phyloP scores from a whole-genome alignment of 2,888 invertebrate genomes.

The Brenthis daphne region DNA sequence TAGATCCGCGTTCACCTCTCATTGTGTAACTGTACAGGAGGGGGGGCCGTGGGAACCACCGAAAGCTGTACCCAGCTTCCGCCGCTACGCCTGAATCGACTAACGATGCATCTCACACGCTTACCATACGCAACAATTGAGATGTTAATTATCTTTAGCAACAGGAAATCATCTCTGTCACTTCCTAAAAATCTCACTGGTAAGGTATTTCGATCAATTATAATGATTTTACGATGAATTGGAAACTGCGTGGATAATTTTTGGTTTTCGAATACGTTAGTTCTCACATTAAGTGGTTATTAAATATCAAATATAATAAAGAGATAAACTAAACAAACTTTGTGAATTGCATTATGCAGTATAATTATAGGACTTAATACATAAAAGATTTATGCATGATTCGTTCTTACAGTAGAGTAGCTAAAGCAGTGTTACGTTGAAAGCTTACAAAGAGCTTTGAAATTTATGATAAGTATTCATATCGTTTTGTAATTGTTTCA shows the following conservation, averaged over 20 bases:
- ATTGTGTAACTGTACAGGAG: conserved; percentile 71
- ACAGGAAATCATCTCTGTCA: conserved; percentile 68
- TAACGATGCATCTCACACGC: conserved; percentile 71
- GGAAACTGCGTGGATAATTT: conserved; percentile 14
- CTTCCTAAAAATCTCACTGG: conserved; percentile 33
- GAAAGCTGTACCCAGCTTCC: conserved; percentile 80
- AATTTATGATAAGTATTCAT: conserved; percentile 71
- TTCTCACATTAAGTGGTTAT: neutral
- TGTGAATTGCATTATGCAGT: neutral
- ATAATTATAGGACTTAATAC: neutral
- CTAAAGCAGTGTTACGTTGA: conserved; percentile 31
- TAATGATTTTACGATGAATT: conserved; percentile 13
- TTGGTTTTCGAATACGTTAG: neutral
- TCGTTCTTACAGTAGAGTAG: conserved; percentile 19
- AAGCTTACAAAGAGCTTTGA: conserved; percentile 64
- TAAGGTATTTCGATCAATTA: conserved; percentile 19
- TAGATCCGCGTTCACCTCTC: conserved; percentile 82
- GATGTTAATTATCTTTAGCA: conserved; percentile 67
- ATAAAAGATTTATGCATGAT: conserved; percentile 10
- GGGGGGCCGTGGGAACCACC: conserved; percentile 76
- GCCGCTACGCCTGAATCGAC: conserved; percentile 70
- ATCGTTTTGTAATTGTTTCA: conserved; percentile 79
- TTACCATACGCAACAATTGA: conserved; percentile 63
- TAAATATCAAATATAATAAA: neutral
- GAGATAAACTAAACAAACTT: neutral